phyloP scores from a whole-genome alignment of 64 coral and sea anemone genomes.

The Actinia equina region DNA sequence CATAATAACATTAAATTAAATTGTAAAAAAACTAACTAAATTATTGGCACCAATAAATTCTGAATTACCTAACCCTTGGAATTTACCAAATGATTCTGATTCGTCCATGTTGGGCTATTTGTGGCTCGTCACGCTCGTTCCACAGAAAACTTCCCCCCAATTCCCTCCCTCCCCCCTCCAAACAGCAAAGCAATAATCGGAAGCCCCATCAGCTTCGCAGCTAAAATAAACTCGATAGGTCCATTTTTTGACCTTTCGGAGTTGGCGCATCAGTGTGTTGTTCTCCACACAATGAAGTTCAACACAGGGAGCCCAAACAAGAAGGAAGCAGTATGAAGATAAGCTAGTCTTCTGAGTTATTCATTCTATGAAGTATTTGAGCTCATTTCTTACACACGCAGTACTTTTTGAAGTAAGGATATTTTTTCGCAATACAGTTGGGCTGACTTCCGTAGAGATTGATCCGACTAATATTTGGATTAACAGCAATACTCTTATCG shows the following conservation, averaged over 20 bases:
- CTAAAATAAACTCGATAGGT: too few relatives aligned
- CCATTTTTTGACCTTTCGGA: too few relatives aligned
- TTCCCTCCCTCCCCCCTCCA: too few relatives aligned
- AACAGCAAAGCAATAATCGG: too few relatives aligned
- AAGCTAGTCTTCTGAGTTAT: too few relatives aligned
- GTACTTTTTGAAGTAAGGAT: slow-evolving; percentile 78
- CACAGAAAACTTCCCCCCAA: too few relatives aligned
- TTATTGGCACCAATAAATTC: too few relatives aligned
- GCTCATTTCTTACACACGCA: slow-evolving; percentile 53
- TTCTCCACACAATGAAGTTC: neutral
- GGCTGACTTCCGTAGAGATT: slow-evolving; percentile 76
- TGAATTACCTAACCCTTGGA: neutral
- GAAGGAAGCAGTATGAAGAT: neutral
- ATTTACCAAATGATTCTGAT: neutral
- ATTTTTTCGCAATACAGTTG: slow-evolving; percentile 58
- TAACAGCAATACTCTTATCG: slow-evolving; percentile 30
- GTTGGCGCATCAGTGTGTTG: too few relatives aligned
- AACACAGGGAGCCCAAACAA: neutral
- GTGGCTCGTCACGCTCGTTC: too few relatives aligned
- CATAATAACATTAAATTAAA: too few relatives aligned
- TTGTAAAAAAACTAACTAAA: neutral
- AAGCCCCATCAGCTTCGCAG: too few relatives aligned
- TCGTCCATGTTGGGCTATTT: too few relatives aligned
- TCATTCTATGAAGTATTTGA: neutral
- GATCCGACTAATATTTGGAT: slow-evolving; percentile 80